Evolutionary conservation across 2,888 invertebrate genomes (phyloP), one percentile per base, ranked within the genome.

Genomic region (Dexiosoma caninum): DNA sequence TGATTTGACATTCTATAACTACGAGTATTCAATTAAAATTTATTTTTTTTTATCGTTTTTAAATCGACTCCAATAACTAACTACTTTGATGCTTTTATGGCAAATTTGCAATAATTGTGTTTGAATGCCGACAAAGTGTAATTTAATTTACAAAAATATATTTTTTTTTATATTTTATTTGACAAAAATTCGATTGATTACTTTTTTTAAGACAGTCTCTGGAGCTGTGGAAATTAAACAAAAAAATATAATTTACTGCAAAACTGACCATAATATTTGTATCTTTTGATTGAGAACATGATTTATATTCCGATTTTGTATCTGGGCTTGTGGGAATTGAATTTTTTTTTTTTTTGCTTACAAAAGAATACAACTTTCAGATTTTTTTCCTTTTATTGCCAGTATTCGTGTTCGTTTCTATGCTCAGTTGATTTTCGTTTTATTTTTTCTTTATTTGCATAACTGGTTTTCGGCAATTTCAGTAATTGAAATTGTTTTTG

Each of bases 401-500:
- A 40, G n/a, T 32, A 19, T 57, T 55, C 12, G 2, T 32, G 32
- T 57, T 35, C 14, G 35, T 69, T 21, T 10, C 42, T 62, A 21
- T 14, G 8, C 19, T 10, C 21, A 60, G 51, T 30, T 55, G 6
- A 19, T 6, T 12, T 32, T 32, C 1, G 5, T 16, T 53, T 19
- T 21, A 16, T 55, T 69, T 44, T 10, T 9, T 55, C 44, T 35
- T 35, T 49, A 49, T 74, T 76, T 69, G 67, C 69, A 76, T 67
- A 69, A 76, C 76, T 35, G 35, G 75, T 67, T 75, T 57, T 46
- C 62, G 32, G 69, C 44, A 60, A 62, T 69, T 69, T 42, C 4
- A 51, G 51, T 60, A 71, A 69, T 69, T 60, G 67, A 60, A 69
- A 76, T 70, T 59, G 46, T 10, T 70, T 21, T 42, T 27, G 46